Conservation (phyloP, 2,797 vertebrate genomes). For the Monodelphis domestica region DNA sequence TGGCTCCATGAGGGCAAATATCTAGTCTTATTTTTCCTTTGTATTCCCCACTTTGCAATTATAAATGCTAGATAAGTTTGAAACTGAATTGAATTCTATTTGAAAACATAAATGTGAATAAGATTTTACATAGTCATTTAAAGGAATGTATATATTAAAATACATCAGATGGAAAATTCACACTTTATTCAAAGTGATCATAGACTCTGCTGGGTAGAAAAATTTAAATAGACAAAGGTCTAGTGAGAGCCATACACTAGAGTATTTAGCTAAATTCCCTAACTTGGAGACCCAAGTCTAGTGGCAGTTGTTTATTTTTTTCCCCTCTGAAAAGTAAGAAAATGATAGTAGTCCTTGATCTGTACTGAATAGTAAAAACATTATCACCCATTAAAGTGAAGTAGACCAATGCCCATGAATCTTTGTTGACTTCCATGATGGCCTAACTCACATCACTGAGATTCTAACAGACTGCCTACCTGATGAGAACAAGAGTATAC, state of each 20-base stretch:
- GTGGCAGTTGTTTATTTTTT: background rate
- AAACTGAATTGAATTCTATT: background rate
- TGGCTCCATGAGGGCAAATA: background rate
- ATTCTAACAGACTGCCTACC: background rate
- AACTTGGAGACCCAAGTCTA: background rate
- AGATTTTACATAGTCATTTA: background rate
- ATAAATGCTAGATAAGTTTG: background rate
- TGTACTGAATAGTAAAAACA: background rate
- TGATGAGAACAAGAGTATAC: background rate
- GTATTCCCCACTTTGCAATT: background rate
- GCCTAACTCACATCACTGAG: background rate
- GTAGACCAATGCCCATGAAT: background rate
- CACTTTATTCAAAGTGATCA: background rate
- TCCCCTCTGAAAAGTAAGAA: background rate
- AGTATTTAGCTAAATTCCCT: background rate
- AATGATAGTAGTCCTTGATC: background rate
- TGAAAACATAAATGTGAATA: background rate
- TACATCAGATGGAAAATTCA: background rate
- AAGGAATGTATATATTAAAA: background rate
- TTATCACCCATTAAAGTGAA: constrained; percentile 14
- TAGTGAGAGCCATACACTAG: background rate
- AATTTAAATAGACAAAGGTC: background rate
- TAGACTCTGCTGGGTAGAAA: background rate
- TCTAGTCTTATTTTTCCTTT: background rate
- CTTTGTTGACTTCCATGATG: background rate